Evolutionary conservation across 2,888 invertebrate genomes (phyloP).

Genomic region (Yponomeuta sedellus): DNA sequence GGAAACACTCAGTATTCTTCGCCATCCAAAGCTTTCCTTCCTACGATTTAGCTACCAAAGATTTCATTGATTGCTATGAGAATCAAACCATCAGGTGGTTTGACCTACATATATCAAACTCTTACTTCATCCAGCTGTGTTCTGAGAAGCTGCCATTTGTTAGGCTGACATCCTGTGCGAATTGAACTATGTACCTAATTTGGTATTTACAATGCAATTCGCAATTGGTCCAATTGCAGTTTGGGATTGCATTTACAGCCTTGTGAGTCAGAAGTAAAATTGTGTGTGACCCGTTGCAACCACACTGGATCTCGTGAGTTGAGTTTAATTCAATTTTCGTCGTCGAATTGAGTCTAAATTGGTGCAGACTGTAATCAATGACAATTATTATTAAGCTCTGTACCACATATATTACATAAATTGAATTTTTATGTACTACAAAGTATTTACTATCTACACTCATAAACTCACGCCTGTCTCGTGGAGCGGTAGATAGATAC

Average conservation of each 20-base stretch:
- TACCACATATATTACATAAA: too few species aligned
- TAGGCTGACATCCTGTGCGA: slow-evolving; percentile 4
- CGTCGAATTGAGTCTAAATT: background rate
- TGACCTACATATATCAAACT: background rate
- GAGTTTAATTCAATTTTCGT: background rate
- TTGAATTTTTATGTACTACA: too few species aligned
- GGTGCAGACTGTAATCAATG: background rate
- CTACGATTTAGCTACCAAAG: too few species aligned
- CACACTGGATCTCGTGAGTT: background rate
- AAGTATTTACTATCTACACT: too few species aligned
- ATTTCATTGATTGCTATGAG: background rate
- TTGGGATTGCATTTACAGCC: background rate
- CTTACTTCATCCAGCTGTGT: background rate
- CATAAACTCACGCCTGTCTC: too few species aligned
- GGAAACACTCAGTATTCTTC: too few species aligned
- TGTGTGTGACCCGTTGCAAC: background rate
- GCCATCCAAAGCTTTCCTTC: background rate
- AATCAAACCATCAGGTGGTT: background rate
- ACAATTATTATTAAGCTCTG: too few species aligned
- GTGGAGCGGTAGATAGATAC: too few species aligned
- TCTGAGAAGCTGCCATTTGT: background rate
- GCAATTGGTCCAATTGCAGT: slow-evolving; percentile 6
- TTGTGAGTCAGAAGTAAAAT: background rate
- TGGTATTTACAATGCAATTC: slow-evolving; percentile 4
- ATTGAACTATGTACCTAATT: background rate